Base-by-base conservation (phyloP, 2,888 invertebrate species). In the Villa cingulata region DNA sequence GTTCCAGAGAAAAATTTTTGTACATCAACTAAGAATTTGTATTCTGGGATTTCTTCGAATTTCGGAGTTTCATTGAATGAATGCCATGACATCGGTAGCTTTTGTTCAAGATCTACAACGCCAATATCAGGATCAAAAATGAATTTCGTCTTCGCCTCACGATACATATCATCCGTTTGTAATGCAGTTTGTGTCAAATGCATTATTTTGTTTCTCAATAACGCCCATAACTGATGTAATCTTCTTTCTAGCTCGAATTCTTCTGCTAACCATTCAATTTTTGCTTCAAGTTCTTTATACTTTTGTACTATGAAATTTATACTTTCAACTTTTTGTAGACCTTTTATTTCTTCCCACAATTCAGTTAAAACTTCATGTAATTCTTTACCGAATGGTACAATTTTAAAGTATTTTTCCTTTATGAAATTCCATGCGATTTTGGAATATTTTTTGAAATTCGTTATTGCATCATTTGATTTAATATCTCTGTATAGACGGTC, bases 71-170 rank as follows among this genome's bases (percentile, higher is more conserved):
- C 80, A 64, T 89, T 88, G 64, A 90, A 90, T 0, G 88, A 83
- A 65, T 89, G 87, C 89, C 89, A 89, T 0, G 89, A 86, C 78
- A 90, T 84, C 0, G 90, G 90, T 38, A 91, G 70, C 59, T 90
- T 90, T 59, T 90, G 89, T 59, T 89, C 88, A 41, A 88, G 70
- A 43, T 83, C 74, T 57, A 90, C 78, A 43, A 83, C 70, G 4
- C 90, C 90, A 20, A 75, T 74, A 43, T 81, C 78, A 0, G 88
- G 85, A 62, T 87, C 86, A 66, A 88, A 89, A 46, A 86, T 74
- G 63, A 90, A 90, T 66, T 85, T 85, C 0, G 89, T 90, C 68
- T 90, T 89, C 3, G 87, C 84, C 51, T 81, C 81, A 16, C 87
- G 77, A 61, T 87, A 86, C 53, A 83, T 73, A 60, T 83, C 86